Evolutionary conservation across 1,140 invertebrate species (phyloP).

Genomic region (Leptopilina clavipes): DNA sequence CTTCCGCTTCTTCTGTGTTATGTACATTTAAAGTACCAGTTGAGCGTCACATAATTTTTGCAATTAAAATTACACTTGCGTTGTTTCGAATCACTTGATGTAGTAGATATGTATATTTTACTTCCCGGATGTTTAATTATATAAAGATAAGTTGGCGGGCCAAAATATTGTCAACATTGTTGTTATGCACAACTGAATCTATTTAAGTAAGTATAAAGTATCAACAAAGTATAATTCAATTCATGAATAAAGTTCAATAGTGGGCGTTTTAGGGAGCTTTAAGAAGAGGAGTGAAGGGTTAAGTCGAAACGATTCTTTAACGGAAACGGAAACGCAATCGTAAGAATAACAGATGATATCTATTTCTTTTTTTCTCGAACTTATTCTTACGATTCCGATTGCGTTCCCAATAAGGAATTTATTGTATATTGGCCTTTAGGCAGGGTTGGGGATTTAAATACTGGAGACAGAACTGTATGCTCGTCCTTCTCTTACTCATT

Average conservation of each 20-base stretch:
- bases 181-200: neutral
- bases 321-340: too few relatives aligned
- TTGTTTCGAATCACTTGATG: neutral
- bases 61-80: neutral
- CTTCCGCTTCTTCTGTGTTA: too few relatives aligned
- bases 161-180: slow-evolving; percentile 4
- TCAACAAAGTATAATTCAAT: neutral
- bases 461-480: too few relatives aligned
- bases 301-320: too few relatives aligned
- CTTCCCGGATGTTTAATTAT: slow-evolving; percentile 21
- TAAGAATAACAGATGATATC: too few relatives aligned
- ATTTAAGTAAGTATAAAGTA: neutral
- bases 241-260: neutral
- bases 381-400: too few relatives aligned
- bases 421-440: too few relatives aligned
- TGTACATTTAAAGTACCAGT: too few relatives aligned
- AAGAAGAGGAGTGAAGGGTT: neutral
- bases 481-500: too few relatives aligned
- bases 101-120: neutral
- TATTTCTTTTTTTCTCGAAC: too few relatives aligned
- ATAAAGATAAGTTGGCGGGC: neutral
- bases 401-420: too few relatives aligned
- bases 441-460: too few relatives aligned
- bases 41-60: neutral
- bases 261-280: neutral